Conservation (phyloP, 2,888 invertebrate genomes). For the Calameuta pallipes region DNA sequence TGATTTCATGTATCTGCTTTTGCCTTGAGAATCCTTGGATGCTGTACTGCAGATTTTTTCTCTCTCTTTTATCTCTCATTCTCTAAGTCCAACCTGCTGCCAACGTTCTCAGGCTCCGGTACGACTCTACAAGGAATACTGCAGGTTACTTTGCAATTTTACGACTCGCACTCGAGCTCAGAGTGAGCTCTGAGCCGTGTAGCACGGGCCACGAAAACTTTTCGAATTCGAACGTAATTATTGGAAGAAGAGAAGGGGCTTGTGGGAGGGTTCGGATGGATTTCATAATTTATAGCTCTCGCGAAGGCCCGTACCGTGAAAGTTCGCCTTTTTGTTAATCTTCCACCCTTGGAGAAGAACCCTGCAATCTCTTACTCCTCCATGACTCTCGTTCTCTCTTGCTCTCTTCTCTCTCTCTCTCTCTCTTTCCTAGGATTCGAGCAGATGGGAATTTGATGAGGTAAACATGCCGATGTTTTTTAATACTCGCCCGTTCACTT, state of each 20-base stretch:
- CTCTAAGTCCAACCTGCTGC: background rate
- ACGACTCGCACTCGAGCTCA: constrained; percentile 3
- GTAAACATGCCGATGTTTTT: constrained; percentile 44
- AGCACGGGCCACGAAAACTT: constrained; percentile 26
- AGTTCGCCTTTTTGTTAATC: constrained; percentile 6
- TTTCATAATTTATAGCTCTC: constrained; percentile 46
- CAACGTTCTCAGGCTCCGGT: constrained; percentile 17
- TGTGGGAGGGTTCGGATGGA: constrained; percentile 33
- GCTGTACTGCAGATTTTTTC: constrained; percentile 17
- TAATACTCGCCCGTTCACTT: constrained; percentile 30
- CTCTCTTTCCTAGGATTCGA: constrained; percentile 30
- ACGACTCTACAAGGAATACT: constrained; percentile 26
- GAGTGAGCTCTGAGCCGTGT: background rate
- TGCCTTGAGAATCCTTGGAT: background rate
- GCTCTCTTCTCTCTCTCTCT: background rate
- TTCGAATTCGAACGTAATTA: constrained; percentile 37
- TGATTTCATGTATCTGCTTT: background rate
- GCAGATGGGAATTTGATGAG: constrained; percentile 52
- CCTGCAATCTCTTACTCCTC: background rate
- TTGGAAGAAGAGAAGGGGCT: constrained; percentile 28
- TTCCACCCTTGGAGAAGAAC: background rate
- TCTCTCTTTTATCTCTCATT: background rate
- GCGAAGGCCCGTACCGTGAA: constrained; percentile 11
- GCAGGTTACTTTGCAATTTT: constrained; percentile 11
- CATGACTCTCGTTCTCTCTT: constrained; percentile 17